Base-by-base conservation (phyloP, 2,888 invertebrate genomes). In the Clanis bilineata region DNA sequence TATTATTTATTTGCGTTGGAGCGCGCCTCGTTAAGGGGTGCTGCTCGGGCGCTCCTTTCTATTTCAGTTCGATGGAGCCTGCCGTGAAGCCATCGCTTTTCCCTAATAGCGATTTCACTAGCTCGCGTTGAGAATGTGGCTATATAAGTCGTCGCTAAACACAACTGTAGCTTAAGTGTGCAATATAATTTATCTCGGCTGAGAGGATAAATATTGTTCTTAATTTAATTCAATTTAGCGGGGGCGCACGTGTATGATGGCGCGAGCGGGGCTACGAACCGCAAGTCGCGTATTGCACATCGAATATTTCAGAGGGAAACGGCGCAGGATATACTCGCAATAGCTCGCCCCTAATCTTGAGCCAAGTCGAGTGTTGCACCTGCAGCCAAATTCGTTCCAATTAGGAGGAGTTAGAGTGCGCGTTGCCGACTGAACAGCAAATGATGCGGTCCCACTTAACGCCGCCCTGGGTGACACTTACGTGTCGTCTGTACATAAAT, bases 361-460 rank as follows among this genome's bases (percentile, higher is more conserved):
- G 90, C 90, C 87, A 89, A 86, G 82, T 90, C 83, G 81, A 90
- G 91, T 88, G 82, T 86, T 88, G 90, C 91, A 92, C 91, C 91
- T 92, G 91, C 85, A 92, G 90, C 91, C 92, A 90, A 92, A 90
- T 89, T 90, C 82, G 86, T 88, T 90, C 91, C 91, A 92, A 91
- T 92, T 92, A 92, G 88, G 84, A 88, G 83, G 86, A 90, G 90
- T 90, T 88, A 88, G 86, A 88, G 90, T 84, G 85, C 85, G 86
- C 87, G 83, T 80, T 80, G 85, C 85, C 82, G 86, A 86, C 88
- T 88, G 90, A 89, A 88, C 88, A 85, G 88, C 87, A 90, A 92
- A 92, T 90, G 91, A 90, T 90, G 90, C 88, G 90, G 91, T 88
- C 82, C 85, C 90, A 87, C 88, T 91, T 86, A 86, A 82, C 79